These are phyloP conservation scores for Noctua janthina DNA, from an alignment of 2,888 invertebrate species.

Conservation along the genomic window DNA sequence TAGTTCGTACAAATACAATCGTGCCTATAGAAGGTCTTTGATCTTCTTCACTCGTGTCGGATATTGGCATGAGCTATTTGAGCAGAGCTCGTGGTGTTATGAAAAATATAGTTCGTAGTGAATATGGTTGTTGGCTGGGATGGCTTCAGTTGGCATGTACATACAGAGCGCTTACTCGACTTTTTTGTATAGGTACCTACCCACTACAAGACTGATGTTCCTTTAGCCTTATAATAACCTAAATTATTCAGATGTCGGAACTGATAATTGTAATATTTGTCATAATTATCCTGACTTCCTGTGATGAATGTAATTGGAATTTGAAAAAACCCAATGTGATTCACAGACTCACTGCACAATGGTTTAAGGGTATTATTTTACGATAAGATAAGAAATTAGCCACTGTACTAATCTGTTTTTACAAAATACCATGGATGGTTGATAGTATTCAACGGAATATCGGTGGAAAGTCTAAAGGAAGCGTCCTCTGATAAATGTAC, in stretches of 20 bases:
- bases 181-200: background rate
- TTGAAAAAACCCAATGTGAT: constrained; percentile 38
- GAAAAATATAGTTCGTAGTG: background rate
- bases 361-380: constrained; percentile 28
- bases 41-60: background rate
- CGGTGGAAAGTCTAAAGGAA: constrained; percentile 76
- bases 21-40: background rate
- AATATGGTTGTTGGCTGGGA: background rate
- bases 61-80: background rate
- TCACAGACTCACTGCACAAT: constrained; percentile 22
- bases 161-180: background rate
- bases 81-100: background rate
- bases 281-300: constrained; percentile 39
- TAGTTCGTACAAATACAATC: background rate
- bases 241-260: background rate
- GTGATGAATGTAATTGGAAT: constrained; percentile 10
- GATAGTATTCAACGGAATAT: constrained; percentile 83
- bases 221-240: background rate
- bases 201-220: background rate
- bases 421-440: constrained; percentile 72
- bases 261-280: constrained; percentile 23
- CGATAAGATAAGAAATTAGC: constrained; percentile 74
- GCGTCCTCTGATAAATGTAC: constrained; percentile 83
- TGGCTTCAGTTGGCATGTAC: background rate
- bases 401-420: constrained; percentile 77